Evolutionary conservation across 2,888 invertebrate species (phyloP).

Genomic region (Chymomyza procnemis): DNA sequence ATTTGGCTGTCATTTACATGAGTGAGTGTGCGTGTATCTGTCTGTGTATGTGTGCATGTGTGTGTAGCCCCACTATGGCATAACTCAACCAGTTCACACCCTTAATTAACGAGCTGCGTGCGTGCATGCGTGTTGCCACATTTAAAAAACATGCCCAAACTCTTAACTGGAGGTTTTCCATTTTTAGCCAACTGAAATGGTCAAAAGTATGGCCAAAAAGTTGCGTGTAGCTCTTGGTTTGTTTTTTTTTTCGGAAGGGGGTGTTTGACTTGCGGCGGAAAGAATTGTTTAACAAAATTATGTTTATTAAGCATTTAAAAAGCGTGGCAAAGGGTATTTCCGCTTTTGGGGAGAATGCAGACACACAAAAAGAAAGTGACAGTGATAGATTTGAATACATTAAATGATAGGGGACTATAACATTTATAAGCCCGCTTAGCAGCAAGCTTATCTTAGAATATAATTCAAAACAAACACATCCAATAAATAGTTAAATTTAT

Average conservation of each 20-base stretch:
- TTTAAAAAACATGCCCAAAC: conserved; percentile 32
- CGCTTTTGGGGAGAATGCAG: background rate
- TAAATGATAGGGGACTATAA: background rate
- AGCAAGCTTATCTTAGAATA: background rate
- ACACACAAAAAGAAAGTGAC: background rate
- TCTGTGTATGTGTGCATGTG: background rate
- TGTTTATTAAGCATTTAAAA: conserved; percentile 63
- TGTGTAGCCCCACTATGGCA: conserved; percentile 46
- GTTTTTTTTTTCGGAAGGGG: too few species aligned
- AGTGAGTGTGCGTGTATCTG: background rate
- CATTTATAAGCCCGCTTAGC: background rate
- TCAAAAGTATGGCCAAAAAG: conserved; percentile 24
- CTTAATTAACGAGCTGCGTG: conserved; percentile 68
- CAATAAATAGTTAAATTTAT: background rate
- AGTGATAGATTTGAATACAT: background rate
- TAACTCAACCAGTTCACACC: conserved; percentile 76
- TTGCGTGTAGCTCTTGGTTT: conserved; percentile 49
- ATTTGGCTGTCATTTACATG: conserved; percentile 46
- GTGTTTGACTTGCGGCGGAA: conserved; percentile 30
- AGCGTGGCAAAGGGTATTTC: conserved; percentile 26
- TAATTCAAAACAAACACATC: background rate
- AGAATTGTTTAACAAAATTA: conserved; percentile 49
- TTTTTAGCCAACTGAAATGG: conserved; percentile 21
- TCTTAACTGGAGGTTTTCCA: conserved; percentile 15
- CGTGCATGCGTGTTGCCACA: conserved; percentile 58